Conservation (phyloP, 2,888 invertebrate species). For the Cryptocephalus moraei region DNA sequence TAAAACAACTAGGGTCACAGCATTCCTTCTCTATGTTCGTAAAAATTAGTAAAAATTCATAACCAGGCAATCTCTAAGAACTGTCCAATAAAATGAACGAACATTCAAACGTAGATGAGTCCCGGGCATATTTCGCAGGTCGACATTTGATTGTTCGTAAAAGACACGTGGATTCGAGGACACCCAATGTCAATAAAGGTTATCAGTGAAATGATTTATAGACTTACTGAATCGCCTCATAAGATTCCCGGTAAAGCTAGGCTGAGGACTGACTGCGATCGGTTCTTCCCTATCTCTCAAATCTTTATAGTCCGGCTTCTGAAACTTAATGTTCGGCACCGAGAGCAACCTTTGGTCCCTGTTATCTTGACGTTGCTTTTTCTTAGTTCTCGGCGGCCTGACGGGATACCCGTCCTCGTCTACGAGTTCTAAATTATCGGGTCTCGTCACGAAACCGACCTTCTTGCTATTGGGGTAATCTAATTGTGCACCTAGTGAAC, state of each 20-base stretch:
- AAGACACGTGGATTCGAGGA: slow-evolving; percentile 6
- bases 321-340: slow-evolving; percentile 64
- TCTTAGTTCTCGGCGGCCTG: slow-evolving; percentile 43
- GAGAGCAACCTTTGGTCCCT: slow-evolving; percentile 62
- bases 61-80: slow-evolving; percentile 13
- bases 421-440: slow-evolving; percentile 54
- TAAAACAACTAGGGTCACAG: slow-evolving; percentile 3
- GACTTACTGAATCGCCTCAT: slow-evolving; percentile 84
- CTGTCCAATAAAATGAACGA: slow-evolving; percentile 2
- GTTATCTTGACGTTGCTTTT: slow-evolving; percentile 35
- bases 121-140: not conserved
- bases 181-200: slow-evolving; percentile 4
- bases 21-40: slow-evolving; percentile 14
- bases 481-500: slow-evolving; percentile 26
- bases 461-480: slow-evolving; percentile 17
- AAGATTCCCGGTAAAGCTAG: slow-evolving; percentile 58
- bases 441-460: slow-evolving; percentile 38
- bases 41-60: slow-evolving; percentile 11
- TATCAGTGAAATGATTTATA: slow-evolving; percentile 8
- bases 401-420: slow-evolving; percentile 45
- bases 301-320: slow-evolving; percentile 46
- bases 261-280: slow-evolving; percentile 29
- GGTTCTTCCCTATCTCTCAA: slow-evolving; percentile 44
- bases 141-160: slow-evolving; percentile 10
- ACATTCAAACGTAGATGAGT: slow-evolving; percentile 10